A percentile compares a stretch with the other conserved stretches of the same genome.
phyloP scores from a whole-genome alignment of 2,113 vertebrate genomes.

The Benitochromis conjunctus region DNA sequence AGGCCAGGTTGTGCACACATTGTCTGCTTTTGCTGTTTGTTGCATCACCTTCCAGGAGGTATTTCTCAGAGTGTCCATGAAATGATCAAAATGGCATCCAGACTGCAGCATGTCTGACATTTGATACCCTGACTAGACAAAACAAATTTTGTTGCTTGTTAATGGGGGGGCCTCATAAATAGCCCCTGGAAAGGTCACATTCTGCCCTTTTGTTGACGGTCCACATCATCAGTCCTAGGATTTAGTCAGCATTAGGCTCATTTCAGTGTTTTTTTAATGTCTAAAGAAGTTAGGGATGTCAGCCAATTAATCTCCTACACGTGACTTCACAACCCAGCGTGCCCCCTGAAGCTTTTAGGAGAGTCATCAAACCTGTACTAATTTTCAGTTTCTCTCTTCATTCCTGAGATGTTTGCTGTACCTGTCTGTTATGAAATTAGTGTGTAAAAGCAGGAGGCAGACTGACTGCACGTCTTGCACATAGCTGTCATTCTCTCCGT shows the following conservation, averaged over 20 bases:
- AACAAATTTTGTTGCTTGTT: neutral
- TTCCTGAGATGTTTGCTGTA: neutral
- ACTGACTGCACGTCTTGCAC: neutral
- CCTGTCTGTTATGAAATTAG: rapidly evolving
- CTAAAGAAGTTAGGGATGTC: neutral
- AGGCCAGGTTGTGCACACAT: neutral
- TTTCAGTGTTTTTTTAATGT: neutral
- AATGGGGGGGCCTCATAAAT: neutral
- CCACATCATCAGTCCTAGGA: neutral
- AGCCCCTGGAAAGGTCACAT: neutral
- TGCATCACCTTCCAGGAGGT: neutral
- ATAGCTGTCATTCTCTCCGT: neutral
- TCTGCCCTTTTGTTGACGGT: neutral
- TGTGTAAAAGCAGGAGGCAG: neutral
- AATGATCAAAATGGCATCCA: neutral
- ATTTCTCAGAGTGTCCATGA: neutral
- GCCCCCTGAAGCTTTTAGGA: neutral
- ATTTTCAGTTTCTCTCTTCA: neutral
- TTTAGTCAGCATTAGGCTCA: neutral
- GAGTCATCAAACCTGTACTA: neutral
- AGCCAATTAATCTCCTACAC: neutral
- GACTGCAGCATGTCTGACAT: neutral
- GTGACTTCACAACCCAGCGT: neutral
- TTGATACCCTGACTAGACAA: neutral
- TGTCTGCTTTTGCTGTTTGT: neutral